Percentiles rank a stretch among this genome's conserved stretches.
These are phyloP conservation scores for Elysia chlorotica DNA, from an alignment of 1,140 invertebrate genomes.

Conservation along the genomic window DNA sequence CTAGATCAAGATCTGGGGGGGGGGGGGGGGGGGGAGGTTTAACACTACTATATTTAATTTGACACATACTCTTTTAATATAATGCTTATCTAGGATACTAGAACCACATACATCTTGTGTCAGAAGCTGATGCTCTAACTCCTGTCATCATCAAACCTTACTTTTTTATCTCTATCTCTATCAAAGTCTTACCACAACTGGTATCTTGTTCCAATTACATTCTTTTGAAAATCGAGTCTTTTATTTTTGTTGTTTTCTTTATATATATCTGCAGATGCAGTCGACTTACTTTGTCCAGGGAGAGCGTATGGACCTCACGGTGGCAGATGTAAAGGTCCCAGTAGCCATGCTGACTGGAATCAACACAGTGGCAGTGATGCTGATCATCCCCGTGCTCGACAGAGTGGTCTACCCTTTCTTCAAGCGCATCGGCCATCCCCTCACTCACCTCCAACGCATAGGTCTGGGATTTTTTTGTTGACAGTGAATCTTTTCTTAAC, in stretches of 20 bases:
- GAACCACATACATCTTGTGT: too few relatives aligned
- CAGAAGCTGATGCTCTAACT: too few relatives aligned
- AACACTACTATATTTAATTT: too few relatives aligned
- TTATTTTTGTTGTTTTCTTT: not conserved
- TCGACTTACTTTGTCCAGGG: conserved; percentile 61
- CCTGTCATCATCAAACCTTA: too few relatives aligned
- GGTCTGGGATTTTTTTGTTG: too few relatives aligned
- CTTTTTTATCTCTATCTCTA: too few relatives aligned
- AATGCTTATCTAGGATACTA: too few relatives aligned
- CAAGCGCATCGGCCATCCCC: conserved; percentile 31
- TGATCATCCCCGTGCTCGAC: conserved; percentile 63
- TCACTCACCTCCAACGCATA: conserved; percentile 49
- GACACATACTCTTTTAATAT: too few relatives aligned
- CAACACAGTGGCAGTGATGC: conserved; percentile 61
- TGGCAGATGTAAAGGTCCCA: conserved; percentile 52
- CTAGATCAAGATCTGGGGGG: too few relatives aligned
- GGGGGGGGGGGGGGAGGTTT: too few relatives aligned
- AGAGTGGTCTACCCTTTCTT: conserved; percentile 59
- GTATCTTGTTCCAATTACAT: not conserved
- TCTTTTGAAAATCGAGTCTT: not conserved
- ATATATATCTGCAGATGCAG: conserved; percentile 63
- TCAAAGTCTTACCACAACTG: too few relatives aligned
- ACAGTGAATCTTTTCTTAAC: not conserved
- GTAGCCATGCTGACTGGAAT: conserved; percentile 63
- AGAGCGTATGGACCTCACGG: conserved; percentile 43